These are phyloP conservation scores for Lacerta bilineata DNA, from an alignment of 2,797 vertebrate genomes.

Conservation along the genomic window DNA sequence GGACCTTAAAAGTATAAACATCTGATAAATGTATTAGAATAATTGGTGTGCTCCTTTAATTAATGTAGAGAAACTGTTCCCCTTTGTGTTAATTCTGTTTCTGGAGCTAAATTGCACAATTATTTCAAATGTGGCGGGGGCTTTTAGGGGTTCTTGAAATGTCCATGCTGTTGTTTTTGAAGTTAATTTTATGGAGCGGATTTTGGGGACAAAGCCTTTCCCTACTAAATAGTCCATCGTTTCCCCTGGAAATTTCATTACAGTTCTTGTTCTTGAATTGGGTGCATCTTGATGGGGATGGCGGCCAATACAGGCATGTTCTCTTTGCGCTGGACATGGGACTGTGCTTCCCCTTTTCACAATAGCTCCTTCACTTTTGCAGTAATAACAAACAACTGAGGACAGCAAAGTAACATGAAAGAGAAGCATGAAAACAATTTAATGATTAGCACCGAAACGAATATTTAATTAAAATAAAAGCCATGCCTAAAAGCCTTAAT, in stretches of 20 bases:
- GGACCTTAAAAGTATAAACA: background rate
- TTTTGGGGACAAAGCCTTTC: background rate
- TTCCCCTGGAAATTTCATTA: background rate
- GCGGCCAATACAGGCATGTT: slow-evolving; percentile 12
- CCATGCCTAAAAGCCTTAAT: slow-evolving; percentile 76
- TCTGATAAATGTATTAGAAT: background rate
- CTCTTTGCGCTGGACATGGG: slow-evolving; percentile 23
- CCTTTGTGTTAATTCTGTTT: slow-evolving; percentile 19
- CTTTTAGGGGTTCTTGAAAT: slow-evolving; percentile 31
- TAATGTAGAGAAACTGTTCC: background rate
- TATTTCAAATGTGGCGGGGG: slow-evolving; percentile 1
- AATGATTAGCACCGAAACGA: slow-evolving; percentile 81
- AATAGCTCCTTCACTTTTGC: slow-evolving; percentile 57
- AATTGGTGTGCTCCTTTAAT: background rate
- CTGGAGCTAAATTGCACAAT: background rate
- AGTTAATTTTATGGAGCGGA: slow-evolving; percentile 8
- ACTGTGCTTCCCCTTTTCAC: slow-evolving; percentile 39
- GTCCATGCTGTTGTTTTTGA: slow-evolving; percentile 22
- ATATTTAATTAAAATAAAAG: slow-evolving; percentile 89
- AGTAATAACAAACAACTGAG: slow-evolving; percentile 67
- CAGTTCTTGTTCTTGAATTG: slow-evolving; percentile 24
- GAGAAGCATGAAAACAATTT: slow-evolving; percentile 78
- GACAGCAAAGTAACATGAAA: slow-evolving; percentile 70
- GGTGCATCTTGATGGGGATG: slow-evolving; percentile 31
- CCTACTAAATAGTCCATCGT: background rate